Percentiles rank a stretch among this genome's conserved stretches.
These are phyloP conservation scores for Rhea americana DNA, from an alignment of 2,113 vertebrate genomes.

Conservation along the genomic window DNA sequence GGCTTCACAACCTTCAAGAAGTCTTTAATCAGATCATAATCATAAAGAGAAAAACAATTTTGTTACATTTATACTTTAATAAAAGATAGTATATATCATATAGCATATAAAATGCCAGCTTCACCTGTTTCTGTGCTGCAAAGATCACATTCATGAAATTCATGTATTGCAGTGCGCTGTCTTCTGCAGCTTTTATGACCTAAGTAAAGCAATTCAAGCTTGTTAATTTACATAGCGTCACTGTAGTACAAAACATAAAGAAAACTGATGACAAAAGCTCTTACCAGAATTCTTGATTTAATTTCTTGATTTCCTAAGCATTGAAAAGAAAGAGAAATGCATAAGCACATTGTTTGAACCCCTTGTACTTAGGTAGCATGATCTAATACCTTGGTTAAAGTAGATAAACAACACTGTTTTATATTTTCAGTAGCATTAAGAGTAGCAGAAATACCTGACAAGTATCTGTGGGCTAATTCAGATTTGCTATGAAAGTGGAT, in stretches of 20 bases:
- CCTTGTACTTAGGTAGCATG: neutral
- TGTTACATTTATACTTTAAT: neutral
- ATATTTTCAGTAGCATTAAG: neutral
- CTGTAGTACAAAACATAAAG: neutral
- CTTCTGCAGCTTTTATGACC: constrained; percentile 96
- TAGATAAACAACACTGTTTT: accelerated
- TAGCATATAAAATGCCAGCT: neutral
- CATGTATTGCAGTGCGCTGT: constrained; percentile 95
- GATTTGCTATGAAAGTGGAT: neutral
- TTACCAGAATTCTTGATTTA: constrained; percentile 95
- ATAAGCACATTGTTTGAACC: neutral
- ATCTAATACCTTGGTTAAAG: neutral
- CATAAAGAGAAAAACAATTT: neutral
- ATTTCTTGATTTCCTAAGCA: constrained; percentile 88
- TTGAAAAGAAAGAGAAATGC: constrained; percentile 21
- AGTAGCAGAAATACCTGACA: neutral
- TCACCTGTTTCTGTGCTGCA: constrained; percentile 95
- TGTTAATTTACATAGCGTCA: neutral
- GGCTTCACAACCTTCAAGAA: neutral
- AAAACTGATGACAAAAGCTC: constrained; percentile 10
- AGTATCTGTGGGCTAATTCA: neutral
- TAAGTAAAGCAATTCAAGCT: constrained; percentile 48
- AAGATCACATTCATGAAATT: constrained; percentile 99
- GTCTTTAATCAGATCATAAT: neutral
- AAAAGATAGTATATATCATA: neutral